phyloP scores from a whole-genome alignment of 2,888 invertebrate genomes.

The Eilema caniola region DNA sequence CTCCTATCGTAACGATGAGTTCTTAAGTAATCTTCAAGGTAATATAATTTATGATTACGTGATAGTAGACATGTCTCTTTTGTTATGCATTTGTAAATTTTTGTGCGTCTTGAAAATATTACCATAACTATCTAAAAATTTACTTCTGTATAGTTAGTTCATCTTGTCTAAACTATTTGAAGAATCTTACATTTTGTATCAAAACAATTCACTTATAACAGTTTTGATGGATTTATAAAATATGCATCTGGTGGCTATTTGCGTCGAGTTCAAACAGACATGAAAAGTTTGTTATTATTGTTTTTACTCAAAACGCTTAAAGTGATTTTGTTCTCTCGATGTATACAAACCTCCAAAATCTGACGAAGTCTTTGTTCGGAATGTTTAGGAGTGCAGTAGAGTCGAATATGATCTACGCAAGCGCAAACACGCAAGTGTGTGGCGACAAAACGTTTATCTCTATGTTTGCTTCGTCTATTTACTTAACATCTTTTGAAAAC shows the following conservation, averaged over 20 bases:
- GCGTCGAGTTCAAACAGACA: slow-evolving; percentile 50
- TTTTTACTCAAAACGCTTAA: slow-evolving; percentile 45
- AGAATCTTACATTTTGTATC: slow-evolving; percentile 51
- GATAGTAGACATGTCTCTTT: slow-evolving; percentile 40
- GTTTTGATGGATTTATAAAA: slow-evolving; percentile 61
- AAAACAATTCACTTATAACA: slow-evolving; percentile 59
- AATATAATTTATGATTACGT: slow-evolving; percentile 34
- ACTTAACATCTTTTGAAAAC: slow-evolving; percentile 61
- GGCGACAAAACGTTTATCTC: slow-evolving; percentile 68
- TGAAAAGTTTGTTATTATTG: slow-evolving; percentile 55
- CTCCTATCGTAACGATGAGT: slow-evolving; percentile 45
- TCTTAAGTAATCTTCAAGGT: slow-evolving; percentile 33
- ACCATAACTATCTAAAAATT: neutral
- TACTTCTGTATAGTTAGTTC: neutral
- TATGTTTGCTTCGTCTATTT: slow-evolving; percentile 68
- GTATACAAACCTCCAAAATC: slow-evolving; percentile 34
- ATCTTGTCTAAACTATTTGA: neutral
- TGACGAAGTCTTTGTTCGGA: slow-evolving; percentile 46
- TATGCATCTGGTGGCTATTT: slow-evolving; percentile 62
- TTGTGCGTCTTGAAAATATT: slow-evolving; percentile 25
- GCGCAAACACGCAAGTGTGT: slow-evolving; percentile 75
- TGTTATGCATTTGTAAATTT: slow-evolving; percentile 11
- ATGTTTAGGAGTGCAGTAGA: slow-evolving; percentile 51
- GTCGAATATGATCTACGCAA: slow-evolving; percentile 60
- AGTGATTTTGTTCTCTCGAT: slow-evolving; percentile 49